phyloP scores from a whole-genome alignment of 2,888 invertebrate genomes.

The Drosophila merina region DNA sequence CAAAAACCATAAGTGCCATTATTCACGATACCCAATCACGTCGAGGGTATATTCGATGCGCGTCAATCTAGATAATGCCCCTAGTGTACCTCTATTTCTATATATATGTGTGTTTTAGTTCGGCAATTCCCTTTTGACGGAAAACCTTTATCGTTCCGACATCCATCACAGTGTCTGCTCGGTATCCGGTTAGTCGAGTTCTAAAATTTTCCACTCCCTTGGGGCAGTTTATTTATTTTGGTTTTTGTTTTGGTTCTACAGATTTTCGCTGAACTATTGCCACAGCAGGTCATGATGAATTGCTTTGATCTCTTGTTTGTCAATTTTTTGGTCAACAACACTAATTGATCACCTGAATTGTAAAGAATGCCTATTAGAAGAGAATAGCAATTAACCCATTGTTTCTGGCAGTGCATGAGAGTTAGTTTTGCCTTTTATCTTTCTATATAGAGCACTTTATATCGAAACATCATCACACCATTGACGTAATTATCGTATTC shows the following conservation, averaged over 20 bases:
- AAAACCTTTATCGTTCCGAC: background rate
- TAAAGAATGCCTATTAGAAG: background rate
- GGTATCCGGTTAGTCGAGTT: conserved; percentile 13
- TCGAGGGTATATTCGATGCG: conserved; percentile 21
- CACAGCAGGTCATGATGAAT: conserved; percentile 12
- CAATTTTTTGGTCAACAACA: conserved; percentile 1
- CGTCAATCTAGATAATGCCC: conserved; percentile 16
- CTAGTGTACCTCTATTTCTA: background rate
- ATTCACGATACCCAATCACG: conserved; percentile 29
- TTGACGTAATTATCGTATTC: conserved; percentile 30
- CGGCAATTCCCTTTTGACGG: background rate
- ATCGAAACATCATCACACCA: background rate
- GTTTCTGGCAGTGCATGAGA: conserved; percentile 52
- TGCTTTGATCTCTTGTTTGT: conserved; percentile 7
- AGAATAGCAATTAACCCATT: background rate
- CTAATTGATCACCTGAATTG: conserved; percentile 41
- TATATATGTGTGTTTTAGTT: background rate
- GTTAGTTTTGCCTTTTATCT: conserved; percentile 17
- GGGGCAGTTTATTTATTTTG: conserved; percentile 33
- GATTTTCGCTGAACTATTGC: conserved; percentile 21
- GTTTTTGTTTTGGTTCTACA: conserved; percentile 66
- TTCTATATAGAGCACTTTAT: conserved; percentile 1
- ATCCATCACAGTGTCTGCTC: conserved; percentile 11
- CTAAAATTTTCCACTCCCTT: conserved; percentile 17
- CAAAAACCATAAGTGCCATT: conserved; percentile 34